Evolutionary conservation across 2,888 invertebrate species (phyloP).

Genomic region (Xylota sylvarum): DNA sequence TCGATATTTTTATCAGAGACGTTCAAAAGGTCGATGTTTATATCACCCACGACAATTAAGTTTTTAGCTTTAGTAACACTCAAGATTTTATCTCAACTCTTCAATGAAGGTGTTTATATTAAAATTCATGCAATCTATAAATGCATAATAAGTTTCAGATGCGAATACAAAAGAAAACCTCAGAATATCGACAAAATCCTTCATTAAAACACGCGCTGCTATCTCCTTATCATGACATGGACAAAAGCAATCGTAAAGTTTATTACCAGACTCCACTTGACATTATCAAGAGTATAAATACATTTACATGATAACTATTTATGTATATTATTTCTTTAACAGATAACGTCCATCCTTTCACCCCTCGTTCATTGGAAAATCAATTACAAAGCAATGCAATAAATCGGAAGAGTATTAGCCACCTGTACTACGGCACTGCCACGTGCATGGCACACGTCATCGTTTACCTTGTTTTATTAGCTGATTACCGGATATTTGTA

Average conservation of each 20-base stretch:
- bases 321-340: constrained; percentile 17
- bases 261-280: constrained; percentile 33
- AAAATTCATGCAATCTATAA: no score
- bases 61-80: no score
- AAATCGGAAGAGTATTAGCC: constrained; percentile 25
- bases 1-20: no score
- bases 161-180: no score
- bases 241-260: not conserved
- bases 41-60: no score
- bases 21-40: no score
- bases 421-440: constrained; percentile 61
- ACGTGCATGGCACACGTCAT: constrained; percentile 81
- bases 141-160: no score
- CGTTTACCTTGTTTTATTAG: constrained; percentile 56
- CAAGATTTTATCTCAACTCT: no score
- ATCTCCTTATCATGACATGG: not conserved
- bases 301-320: constrained; percentile 44
- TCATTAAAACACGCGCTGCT: not conserved
- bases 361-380: constrained; percentile 64
- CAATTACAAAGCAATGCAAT: constrained; percentile 48
- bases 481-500: constrained; percentile 40
- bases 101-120: no score
- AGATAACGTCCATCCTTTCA: constrained; percentile 30
- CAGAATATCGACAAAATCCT: no score
- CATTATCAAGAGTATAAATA: constrained; percentile 17